phyloP scores from a whole-genome alignment of 2,797 vertebrate species.

The Decapterus maruadsi region DNA sequence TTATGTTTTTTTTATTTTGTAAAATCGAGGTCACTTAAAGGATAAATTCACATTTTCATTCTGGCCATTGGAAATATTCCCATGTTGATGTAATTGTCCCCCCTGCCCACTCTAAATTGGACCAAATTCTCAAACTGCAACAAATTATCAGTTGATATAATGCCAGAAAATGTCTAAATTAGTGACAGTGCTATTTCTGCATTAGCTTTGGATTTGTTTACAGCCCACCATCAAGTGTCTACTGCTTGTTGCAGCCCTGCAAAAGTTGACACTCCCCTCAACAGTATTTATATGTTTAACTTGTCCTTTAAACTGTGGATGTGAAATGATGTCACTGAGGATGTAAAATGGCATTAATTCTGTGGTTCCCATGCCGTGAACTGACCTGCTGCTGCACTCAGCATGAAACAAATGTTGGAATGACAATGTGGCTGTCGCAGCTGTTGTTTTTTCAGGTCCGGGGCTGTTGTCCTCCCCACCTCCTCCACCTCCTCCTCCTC shows the following conservation, averaged over 20 bases:
- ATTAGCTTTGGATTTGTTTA: not conserved
- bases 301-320: not conserved
- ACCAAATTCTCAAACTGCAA: too few species aligned
- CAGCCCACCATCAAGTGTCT: too few species aligned
- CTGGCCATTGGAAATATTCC: not conserved
- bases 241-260: not conserved
- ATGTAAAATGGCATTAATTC: constrained; percentile 1
- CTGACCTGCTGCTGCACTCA: constrained; percentile 72
- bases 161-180: not conserved
- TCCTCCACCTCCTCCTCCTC: constrained; percentile 46
- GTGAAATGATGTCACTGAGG: not conserved
- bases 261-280: not conserved
- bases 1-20: not conserved
- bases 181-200: not conserved
- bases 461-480: constrained; percentile 64
- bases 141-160: not conserved
- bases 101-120: not conserved
- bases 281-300: not conserved
- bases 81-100: not conserved
- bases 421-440: constrained; percentile 78
- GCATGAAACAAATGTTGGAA: constrained; percentile 80
- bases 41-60: not conserved
- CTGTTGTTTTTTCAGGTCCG: constrained; percentile 87
- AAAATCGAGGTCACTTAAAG: not conserved
- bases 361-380: constrained; percentile 64